Evolutionary conservation across 2,113 vertebrate species (phyloP).

Genomic region (Mirounga angustirostris): DNA sequence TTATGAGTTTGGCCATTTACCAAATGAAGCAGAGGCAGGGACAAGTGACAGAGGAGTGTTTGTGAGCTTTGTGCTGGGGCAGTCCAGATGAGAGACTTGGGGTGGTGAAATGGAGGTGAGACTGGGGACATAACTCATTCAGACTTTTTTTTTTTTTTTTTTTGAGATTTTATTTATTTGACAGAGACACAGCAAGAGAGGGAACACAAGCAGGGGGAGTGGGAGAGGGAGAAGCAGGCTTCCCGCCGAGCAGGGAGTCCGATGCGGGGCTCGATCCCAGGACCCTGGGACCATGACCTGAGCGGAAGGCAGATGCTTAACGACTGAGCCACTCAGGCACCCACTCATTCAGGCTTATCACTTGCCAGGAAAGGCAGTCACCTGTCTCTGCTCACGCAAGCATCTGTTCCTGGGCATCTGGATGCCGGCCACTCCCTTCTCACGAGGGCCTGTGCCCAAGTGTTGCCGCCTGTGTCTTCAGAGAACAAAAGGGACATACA

Average conservation of each 20-base stretch:
- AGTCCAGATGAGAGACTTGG: not conserved
- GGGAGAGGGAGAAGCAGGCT: too few species aligned
- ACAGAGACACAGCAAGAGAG: too few species aligned
- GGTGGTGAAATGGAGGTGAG: not conserved
- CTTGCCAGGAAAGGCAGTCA: fast-evolving
- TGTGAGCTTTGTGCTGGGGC: not conserved
- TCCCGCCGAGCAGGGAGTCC: too few species aligned
- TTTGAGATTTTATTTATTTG: too few species aligned
- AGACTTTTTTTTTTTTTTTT: not conserved
- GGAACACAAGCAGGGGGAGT: too few species aligned
- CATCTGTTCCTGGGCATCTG: not conserved
- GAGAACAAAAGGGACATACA: constrained; percentile 49
- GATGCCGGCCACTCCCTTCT: not conserved
- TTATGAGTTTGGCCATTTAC: not conserved
- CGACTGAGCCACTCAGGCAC: too few species aligned
- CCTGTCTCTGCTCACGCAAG: not conserved
- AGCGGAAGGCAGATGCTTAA: too few species aligned
- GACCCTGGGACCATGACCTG: too few species aligned
- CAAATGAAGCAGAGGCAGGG: not conserved
- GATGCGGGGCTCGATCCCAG: too few species aligned
- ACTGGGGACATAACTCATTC: not conserved
- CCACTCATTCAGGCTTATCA: not conserved
- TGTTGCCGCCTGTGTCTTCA: constrained; percentile 65
- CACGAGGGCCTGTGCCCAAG: constrained; percentile 1
- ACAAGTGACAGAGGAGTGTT: fast-evolving